A percentile compares a stretch with the other conserved stretches of the same genome.
Evolutionary conservation across 1,140 invertebrate genomes (phyloP).

Genomic region (Drosophila sp.): DNA sequence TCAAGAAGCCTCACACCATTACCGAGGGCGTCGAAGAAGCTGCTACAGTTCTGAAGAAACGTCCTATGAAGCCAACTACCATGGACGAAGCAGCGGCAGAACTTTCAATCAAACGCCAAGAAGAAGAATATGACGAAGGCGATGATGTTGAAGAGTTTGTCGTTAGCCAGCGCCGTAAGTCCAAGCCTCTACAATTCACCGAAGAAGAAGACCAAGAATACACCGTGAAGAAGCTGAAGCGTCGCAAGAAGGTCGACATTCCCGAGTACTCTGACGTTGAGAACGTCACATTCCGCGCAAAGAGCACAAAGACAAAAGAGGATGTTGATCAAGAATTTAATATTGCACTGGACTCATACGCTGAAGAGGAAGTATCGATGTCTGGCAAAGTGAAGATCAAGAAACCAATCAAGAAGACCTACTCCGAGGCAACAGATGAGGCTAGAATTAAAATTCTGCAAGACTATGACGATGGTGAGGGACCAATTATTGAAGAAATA

Average conservation of each 20-base stretch:
- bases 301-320: slow-evolving; percentile 89
- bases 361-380: slow-evolving; percentile 93
- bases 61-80: slow-evolving; percentile 65
- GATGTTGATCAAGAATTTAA: slow-evolving; percentile 94
- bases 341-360: slow-evolving; percentile 91
- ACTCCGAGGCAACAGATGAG: slow-evolving; percentile 89
- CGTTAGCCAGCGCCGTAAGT: slow-evolving; percentile 70
- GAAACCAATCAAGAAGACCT: slow-evolving; percentile 87
- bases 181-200: slow-evolving; percentile 83
- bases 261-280: slow-evolving; percentile 89
- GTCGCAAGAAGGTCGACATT: slow-evolving; percentile 86
- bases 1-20: slow-evolving; percentile 81
- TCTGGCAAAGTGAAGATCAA: slow-evolving; percentile 91
- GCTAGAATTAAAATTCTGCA: slow-evolving; percentile 88
- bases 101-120: slow-evolving; percentile 82
- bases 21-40: slow-evolving; percentile 82
- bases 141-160: slow-evolving; percentile 83
- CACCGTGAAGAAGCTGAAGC: slow-evolving; percentile 88
- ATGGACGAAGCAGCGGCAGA: slow-evolving; percentile 71
- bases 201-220: slow-evolving; percentile 89
- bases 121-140: slow-evolving; percentile 79
- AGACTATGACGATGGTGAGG: slow-evolving; percentile 87
- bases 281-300: slow-evolving; percentile 89
- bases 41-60: slow-evolving; percentile 79
- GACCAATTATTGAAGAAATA: slow-evolving; percentile 88